These are phyloP conservation scores for Buphagus erythrorhynchus DNA, from an alignment of 2,797 vertebrate species.

Conservation along the genomic window DNA sequence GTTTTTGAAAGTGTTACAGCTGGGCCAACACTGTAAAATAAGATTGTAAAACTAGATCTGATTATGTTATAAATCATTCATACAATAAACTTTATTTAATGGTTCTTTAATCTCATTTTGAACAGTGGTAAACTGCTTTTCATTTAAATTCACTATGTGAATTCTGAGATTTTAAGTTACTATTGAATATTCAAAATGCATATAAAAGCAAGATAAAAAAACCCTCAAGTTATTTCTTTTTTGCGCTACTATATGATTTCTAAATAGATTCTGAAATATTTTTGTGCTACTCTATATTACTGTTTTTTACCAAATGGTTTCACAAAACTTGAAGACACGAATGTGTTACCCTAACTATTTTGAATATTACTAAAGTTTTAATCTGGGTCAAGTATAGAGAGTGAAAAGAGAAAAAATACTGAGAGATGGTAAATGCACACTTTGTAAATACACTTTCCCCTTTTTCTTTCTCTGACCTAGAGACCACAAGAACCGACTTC, in stretches of 20 bases:
- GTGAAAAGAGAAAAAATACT: not conserved
- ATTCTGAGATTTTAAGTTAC: not conserved
- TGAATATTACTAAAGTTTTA: not conserved
- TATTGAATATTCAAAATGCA: not conserved
- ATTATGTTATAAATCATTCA: not conserved
- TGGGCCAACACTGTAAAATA: not conserved
- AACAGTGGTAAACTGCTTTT: not conserved
- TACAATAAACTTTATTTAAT: not conserved
- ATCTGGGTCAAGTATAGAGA: not conserved
- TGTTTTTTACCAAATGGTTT: not conserved
- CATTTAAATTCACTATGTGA: not conserved
- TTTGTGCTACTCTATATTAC: not conserved
- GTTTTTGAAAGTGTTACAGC: not conserved
- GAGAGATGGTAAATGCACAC: not conserved
- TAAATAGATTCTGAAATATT: not conserved
- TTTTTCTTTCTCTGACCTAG: constrained; percentile 51
- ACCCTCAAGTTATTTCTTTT: not conserved
- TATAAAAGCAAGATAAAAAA: not conserved
- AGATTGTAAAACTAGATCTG: not conserved
- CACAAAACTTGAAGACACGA: not conserved
- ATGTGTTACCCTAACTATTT: not conserved
- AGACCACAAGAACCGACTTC: constrained; percentile 54
- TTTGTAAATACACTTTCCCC: not conserved
- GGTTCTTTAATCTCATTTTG: not conserved
- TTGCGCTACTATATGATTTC: not conserved